phyloP scores from a whole-genome alignment of 2,888 invertebrate genomes.

The Parnassius glacialis region DNA sequence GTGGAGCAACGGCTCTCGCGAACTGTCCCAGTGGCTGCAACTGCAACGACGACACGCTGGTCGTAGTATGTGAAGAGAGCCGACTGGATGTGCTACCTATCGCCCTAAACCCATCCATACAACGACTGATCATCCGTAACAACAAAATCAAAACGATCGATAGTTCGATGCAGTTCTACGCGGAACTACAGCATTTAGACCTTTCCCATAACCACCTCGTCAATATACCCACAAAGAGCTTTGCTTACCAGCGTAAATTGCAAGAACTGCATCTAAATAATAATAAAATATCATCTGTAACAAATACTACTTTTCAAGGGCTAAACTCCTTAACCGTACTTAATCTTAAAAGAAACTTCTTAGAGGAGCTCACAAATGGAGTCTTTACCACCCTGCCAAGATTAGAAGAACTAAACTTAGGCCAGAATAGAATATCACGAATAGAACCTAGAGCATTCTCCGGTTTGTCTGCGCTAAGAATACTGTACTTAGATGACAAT shows the following conservation, averaged over 20 bases:
- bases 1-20: constrained; percentile 82
- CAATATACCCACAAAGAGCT: constrained; percentile 89
- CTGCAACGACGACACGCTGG: constrained; percentile 94
- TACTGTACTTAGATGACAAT: constrained; percentile 92
- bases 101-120: constrained; percentile 94
- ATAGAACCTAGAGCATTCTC: constrained; percentile 89
- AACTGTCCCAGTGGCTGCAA: constrained; percentile 93
- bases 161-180: constrained; percentile 93
- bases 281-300: constrained; percentile 91
- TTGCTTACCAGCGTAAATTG: constrained; percentile 89
- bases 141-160: constrained; percentile 94
- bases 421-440: constrained; percentile 90
- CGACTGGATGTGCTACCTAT: constrained; percentile 94
- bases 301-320: constrained; percentile 90
- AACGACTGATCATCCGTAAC: constrained; percentile 90
- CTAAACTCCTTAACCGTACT: constrained; percentile 88
- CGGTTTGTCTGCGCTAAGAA: constrained; percentile 87
- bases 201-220: constrained; percentile 91
- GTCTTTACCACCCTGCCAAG: constrained; percentile 87
- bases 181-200: constrained; percentile 91
- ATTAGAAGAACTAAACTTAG: constrained; percentile 91
- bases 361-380: constrained; percentile 88
- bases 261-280: constrained; percentile 91
- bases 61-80: constrained; percentile 92
- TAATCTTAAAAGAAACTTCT: constrained; percentile 89